A percentile compares a stretch with the other conserved stretches of the same genome.
phyloP scores from a whole-genome alignment of 2,113 vertebrate genomes.

The Myotis yumanensis region DNA sequence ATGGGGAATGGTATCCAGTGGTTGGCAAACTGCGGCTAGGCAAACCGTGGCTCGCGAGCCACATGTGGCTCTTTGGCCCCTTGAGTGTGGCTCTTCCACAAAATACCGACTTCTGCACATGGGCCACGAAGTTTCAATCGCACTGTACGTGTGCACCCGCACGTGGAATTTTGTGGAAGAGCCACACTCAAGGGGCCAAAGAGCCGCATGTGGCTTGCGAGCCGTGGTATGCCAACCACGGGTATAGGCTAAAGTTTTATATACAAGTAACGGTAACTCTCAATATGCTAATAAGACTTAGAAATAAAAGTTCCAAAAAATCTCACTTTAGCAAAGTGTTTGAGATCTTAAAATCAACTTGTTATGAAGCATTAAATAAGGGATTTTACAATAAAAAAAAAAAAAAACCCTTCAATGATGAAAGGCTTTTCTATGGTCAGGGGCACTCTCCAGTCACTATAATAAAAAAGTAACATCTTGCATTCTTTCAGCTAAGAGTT shows the following conservation, averaged over 20 bases:
- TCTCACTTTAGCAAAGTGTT: neutral
- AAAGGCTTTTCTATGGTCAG: constrained; percentile 3
- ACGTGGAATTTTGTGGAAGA: no score
- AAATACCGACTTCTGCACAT: no score
- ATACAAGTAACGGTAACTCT: constrained; percentile 2
- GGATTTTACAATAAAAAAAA: neutral
- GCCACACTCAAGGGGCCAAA: no score
- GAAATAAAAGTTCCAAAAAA: neutral
- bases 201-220: no score
- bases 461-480: neutral
- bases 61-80: no score
- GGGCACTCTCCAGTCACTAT: neutral
- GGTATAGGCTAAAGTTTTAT: neutral
- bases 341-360: constrained; percentile 1
- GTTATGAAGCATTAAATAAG: neutral
- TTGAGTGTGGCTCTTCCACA: no score
- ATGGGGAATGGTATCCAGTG: neutral
- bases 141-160: no score
- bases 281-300: neutral
- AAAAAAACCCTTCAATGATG: neutral
- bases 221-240: no score
- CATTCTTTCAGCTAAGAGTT: neutral
- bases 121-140: no score
- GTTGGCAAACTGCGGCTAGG: no score
- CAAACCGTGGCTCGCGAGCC: no score